These are phyloP conservation scores for Actinopyga echinites DNA, from an alignment of 53 echinoderm and acorn worm genomes.

Conservation along the genomic window DNA sequence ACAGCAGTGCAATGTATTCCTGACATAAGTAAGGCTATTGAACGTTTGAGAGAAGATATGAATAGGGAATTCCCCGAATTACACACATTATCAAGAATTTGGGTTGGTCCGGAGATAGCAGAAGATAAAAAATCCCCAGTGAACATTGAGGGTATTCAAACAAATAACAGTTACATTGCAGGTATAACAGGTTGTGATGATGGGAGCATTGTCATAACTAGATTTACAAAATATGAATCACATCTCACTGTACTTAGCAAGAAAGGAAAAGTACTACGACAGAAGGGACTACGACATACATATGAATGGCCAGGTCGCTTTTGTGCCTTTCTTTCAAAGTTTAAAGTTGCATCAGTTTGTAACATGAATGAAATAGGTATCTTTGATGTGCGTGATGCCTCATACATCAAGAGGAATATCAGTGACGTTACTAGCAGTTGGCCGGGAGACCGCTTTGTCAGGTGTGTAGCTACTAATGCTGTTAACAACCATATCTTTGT, in stretches of 20 bases:
- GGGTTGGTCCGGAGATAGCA: too few relatives aligned
- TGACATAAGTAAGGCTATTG: too few relatives aligned
- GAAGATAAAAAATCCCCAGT: too few relatives aligned
- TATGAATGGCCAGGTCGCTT: not conserved
- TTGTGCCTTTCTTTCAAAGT: not conserved
- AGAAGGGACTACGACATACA: not conserved
- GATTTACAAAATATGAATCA: too few relatives aligned
- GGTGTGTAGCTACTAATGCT: not conserved
- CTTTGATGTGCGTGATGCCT: not conserved
- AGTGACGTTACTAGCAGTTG: slow-evolving; percentile 10
- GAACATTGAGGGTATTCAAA: too few relatives aligned
- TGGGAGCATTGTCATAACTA: not conserved
- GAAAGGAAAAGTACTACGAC: not conserved
- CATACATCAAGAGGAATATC: slow-evolving; percentile 3
- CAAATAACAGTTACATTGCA: too few relatives aligned
- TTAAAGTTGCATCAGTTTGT: not conserved
- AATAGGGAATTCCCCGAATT: too few relatives aligned
- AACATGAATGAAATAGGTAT: not conserved
- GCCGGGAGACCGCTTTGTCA: not conserved
- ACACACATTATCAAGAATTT: too few relatives aligned
- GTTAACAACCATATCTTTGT: not conserved
- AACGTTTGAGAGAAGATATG: too few relatives aligned
- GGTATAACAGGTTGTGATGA: not conserved
- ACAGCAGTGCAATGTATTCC: not conserved
- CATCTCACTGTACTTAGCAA: slow-evolving; percentile 13